These are phyloP conservation scores for Labroides dimidiatus DNA, from an alignment of 2,797 vertebrate species.

Conservation along the genomic window DNA sequence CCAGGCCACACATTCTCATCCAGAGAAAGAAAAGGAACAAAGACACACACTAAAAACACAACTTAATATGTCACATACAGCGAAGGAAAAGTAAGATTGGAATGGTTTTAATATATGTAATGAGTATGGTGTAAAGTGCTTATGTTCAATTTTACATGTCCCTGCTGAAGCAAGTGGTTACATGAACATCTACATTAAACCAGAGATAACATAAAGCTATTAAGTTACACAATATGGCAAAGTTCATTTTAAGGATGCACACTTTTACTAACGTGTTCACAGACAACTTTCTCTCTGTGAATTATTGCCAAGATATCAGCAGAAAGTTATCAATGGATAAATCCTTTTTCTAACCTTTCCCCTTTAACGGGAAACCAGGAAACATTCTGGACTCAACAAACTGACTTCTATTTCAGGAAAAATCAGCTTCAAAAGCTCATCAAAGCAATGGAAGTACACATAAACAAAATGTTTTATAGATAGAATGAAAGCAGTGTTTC, in stretches of 20 bases:
- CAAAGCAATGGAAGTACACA: not conserved
- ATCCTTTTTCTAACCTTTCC: not conserved
- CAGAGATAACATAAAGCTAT: conserved; percentile 13
- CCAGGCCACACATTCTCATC: conserved; percentile 40
- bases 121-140: not conserved
- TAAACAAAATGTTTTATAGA: not conserved
- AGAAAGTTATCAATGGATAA: not conserved
- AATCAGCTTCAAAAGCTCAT: not conserved
- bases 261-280: not conserved
- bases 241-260: conserved; percentile 8
- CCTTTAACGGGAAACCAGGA: not conserved
- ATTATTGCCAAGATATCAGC: conserved; percentile 11
- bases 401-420: not conserved
- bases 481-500: conserved; percentile 12
- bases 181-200: not conserved
- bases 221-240: conserved; percentile 26
- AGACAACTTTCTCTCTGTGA: conserved; percentile 6
- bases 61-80: not conserved
- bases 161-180: not conserved
- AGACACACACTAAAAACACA: not conserved
- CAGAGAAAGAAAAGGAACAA: conserved; percentile 14
- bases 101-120: not conserved
- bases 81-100: not conserved
- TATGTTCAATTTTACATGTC: not conserved
- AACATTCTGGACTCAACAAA: not conserved